Base-by-base conservation (phyloP, 2,888 invertebrate genomes). In the Coleophora deauratella region DNA sequence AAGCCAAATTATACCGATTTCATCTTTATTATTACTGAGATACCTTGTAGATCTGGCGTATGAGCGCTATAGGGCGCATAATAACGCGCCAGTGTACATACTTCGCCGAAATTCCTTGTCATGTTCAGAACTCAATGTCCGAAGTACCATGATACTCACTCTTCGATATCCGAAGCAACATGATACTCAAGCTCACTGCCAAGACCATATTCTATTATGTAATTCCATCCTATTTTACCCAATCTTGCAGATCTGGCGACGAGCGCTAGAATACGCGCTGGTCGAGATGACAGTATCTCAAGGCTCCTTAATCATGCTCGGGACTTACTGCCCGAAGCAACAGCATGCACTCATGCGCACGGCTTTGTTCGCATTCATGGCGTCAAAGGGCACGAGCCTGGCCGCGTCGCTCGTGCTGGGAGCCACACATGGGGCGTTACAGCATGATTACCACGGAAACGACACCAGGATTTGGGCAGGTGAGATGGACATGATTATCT, bases 231-330 rank as follows among this genome's bases (percentile, higher is more conserved):
- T 15, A 35, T 35, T 9, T 21, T 21, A 31, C 31, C 1, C 10
- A 33, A 28, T 35, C 14, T 40, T 58, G 11, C 57, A 85, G 82
- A 69, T 86, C 33, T 86, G 85, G 85, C 72, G 74, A 0, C 71
- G 77, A 34, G 85, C 86, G 1, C 52, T 79, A 14, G 84, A 85
- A 49, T 84, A 75, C 46, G 55, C 77, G 0, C 56, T 86, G 0
- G 41, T 86, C 9, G 68, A 86, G 52, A 72, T 82, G 70, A 58
- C 73, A 0, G 57, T 81, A 0, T 66, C 69, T 1, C 79, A 81
- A 47, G 86, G 86, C 0, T 67, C 79, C 0, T 57, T 81, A 1
- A 47, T 74, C 3, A 84, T 82, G 82, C 59, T 84, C 3, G 84
- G 84, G 4, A 57, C 80, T 1, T 71, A 71, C 46, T 74, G 74